Evolutionary conservation across 2,888 invertebrate species (phyloP), one percentile per base, ranked within the genome.

Genomic region (Platycheirus albimanus): DNA sequence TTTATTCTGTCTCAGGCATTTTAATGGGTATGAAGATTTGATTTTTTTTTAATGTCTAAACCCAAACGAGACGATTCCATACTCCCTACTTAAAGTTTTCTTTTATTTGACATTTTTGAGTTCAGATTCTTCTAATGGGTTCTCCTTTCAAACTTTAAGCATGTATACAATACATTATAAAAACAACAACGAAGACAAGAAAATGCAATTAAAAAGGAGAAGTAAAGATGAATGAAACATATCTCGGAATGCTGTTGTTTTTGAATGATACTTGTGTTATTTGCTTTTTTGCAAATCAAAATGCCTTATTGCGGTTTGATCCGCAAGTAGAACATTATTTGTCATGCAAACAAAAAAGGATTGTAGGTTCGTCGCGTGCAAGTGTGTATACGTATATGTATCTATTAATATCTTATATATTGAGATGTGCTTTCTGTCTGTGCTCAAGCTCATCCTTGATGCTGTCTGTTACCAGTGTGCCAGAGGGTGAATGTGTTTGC

Each of bases 281-380:
- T 54, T 54, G 54, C 30, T 38, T 20, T 56, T n/a, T 54, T n/a
- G n/a, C n/a, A 38, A 10, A 56, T 38, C 54, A 38, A 36, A 36
- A 19, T 36, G 8, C 38, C 4, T 38, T n/a, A 36, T 36, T 56
- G 54, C 36, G 54, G 54, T 20, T 56, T 19, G 54, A 56, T 13
- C 19, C 8, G 20, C 20, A 36, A 56, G 36, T 38, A 19, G 19
- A n/a, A 24, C 6, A 36, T 33, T 19, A 52, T 38, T 20, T 56
- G 13, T 38, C 13, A 6, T 13, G 36, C 20, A 56, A 19, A 56
- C 13, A 38, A 56, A 20, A n/a, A 13, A 13, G 13, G n/a, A 20
- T 36, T 36, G 20, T 38, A 38, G 36, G 20, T 38, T 54, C 36
- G 20, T 54, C 8, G 36, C 19, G 33, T 3, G 3, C 1, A 41